phyloP scores from a whole-genome alignment of 1,140 invertebrate species.

The Heliconius congener region DNA sequence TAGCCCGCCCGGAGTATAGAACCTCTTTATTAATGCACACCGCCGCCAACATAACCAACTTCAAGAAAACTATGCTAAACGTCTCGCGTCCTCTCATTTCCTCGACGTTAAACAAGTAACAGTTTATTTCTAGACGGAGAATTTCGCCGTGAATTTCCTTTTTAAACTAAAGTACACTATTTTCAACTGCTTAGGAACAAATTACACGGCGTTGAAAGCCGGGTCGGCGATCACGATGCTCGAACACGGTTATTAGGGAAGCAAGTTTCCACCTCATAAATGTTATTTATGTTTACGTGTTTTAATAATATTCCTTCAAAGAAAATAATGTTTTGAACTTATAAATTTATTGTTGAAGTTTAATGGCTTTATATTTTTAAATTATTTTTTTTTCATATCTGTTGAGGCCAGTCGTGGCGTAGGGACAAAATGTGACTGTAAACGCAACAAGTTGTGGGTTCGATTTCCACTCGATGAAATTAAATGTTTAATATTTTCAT shows the following conservation, averaged over 20 bases:
- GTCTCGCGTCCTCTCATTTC: constrained; percentile 54
- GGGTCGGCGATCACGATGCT: constrained; percentile 40
- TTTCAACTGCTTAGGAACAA: constrained; percentile 58
- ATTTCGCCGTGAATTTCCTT: constrained; percentile 58
- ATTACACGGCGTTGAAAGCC: constrained; percentile 56
- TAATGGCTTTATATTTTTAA: not conserved
- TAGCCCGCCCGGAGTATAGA: constrained; percentile 43
- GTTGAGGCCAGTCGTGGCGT: no score
- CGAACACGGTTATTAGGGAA: constrained; percentile 55
- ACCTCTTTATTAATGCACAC: constrained; percentile 60
- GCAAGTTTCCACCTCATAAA: constrained; percentile 47
- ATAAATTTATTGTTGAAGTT: not conserved
- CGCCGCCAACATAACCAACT: constrained; percentile 55
- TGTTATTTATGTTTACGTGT: constrained; percentile 31
- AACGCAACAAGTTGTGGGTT: no score
- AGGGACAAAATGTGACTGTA: no score
- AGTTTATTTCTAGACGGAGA: constrained; percentile 59
- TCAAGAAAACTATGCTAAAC: constrained; percentile 60
- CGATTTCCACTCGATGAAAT: no score
- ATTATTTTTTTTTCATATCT: no score
- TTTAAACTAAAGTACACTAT: constrained; percentile 56
- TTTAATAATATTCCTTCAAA: constrained; percentile 3
- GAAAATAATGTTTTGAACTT: not conserved
- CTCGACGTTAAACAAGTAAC: constrained; percentile 62
- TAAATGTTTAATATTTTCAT: no score